Percentiles rank a stretch among this genome's conserved stretches.
Evolutionary conservation across 2,113 vertebrate genomes (phyloP).

Genomic region (Morone chrysops): DNA sequence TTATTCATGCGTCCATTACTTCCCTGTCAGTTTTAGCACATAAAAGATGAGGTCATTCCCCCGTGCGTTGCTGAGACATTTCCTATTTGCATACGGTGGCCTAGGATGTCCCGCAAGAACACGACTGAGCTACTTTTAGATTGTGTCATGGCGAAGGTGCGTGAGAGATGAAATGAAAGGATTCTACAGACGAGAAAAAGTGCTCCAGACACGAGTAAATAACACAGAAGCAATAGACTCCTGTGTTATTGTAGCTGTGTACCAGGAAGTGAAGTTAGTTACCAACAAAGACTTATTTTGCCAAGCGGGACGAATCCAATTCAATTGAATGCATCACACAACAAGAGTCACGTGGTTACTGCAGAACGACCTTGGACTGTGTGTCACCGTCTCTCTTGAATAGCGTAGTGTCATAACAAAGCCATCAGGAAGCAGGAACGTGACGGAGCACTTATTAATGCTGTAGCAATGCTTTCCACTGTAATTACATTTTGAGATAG

Average conservation of each 20-base stretch:
- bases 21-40: slow-evolving; percentile 37
- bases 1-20: slow-evolving; percentile 59
- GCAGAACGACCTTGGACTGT: slow-evolving; percentile 32
- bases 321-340: slow-evolving; percentile 1
- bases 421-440: slow-evolving; percentile 3
- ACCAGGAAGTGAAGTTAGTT: background rate
- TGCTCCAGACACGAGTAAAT: background rate
- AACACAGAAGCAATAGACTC: background rate
- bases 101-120: background rate
- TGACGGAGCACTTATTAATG: slow-evolving; percentile 31
- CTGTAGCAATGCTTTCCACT: slow-evolving; percentile 38
- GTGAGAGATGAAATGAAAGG: slow-evolving; percentile 15
- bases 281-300: slow-evolving; percentile 11
- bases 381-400: background rate
- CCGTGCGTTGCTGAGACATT: slow-evolving; percentile 14
- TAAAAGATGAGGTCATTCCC: slow-evolving; percentile 14
- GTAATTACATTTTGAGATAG: slow-evolving; percentile 51
- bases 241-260: background rate
- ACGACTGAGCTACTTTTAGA: slow-evolving; percentile 35
- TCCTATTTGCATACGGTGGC: slow-evolving; percentile 25
- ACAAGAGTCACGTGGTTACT: background rate
- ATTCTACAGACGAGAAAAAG: slow-evolving; percentile 31
- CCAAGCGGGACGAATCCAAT: slow-evolving; percentile 11
- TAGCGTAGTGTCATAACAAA: slow-evolving; percentile 26
- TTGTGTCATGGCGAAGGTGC: background rate